phyloP scores from a whole-genome alignment of 1,140 invertebrate species.

The Paraescarpia echinospica region DNA sequence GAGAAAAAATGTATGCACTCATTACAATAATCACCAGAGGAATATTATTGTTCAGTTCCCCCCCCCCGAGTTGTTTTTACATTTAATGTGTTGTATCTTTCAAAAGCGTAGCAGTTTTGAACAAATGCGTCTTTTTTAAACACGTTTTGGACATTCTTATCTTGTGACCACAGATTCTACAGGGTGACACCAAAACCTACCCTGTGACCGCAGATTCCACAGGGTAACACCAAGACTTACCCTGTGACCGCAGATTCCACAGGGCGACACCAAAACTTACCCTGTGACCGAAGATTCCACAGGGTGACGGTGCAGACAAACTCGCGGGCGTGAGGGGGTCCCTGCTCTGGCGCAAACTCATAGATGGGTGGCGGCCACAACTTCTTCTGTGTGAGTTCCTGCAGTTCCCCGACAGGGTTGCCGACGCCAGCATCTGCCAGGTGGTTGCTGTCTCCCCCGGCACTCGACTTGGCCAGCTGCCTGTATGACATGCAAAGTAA shows the following conservation, averaged over 20 bases:
- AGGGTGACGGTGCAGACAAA: constrained; percentile 79
- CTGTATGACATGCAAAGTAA: neutral
- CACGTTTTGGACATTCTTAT: no score
- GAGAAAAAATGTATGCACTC: neutral
- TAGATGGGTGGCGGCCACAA: constrained; percentile 93
- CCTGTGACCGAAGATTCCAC: constrained; percentile 68
- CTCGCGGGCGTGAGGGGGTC: constrained; percentile 87
- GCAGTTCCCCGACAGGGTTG: constrained; percentile 92
- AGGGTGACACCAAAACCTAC: constrained; percentile 64
- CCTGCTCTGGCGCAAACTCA: constrained; percentile 81
- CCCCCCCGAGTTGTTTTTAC: no score
- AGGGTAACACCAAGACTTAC: constrained; percentile 64
- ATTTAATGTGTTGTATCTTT: no score
- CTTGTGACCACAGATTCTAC: constrained; percentile 67
- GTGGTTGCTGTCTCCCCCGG: neutral
- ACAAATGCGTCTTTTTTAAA: no score
- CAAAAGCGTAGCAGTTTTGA: no score
- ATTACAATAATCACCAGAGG: no score
- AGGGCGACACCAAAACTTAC: constrained; percentile 64
- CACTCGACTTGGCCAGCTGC: neutral
- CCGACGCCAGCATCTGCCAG: constrained; percentile 34
- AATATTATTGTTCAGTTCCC: no score
- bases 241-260: constrained; percentile 67
- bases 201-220: constrained; percentile 67
- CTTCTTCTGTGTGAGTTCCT: constrained; percentile 94